These are phyloP conservation scores for Lipophrys pholis DNA, from an alignment of 2,113 vertebrate species.

Conservation along the genomic window DNA sequence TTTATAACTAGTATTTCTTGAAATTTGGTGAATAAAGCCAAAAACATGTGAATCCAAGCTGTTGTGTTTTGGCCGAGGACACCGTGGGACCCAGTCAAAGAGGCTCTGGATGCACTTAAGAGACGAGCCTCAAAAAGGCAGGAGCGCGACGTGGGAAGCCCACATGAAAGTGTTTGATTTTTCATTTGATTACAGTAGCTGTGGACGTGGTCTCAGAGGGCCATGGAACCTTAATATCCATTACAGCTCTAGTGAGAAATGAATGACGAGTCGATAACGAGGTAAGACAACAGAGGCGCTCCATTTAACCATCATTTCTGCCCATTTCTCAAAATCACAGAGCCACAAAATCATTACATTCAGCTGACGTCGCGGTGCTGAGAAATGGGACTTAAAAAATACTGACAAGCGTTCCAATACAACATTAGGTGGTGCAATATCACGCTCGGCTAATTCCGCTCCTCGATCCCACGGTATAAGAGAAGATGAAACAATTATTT, in stretches of 20 bases:
- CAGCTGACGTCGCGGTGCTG: slow-evolving; percentile 19
- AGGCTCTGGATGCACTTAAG: background rate
- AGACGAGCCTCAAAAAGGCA: slow-evolving; percentile 15
- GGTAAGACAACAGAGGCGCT: slow-evolving; percentile 29
- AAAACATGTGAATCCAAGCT: slow-evolving; percentile 2
- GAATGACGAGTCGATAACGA: slow-evolving; percentile 50
- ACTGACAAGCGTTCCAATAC: slow-evolving; percentile 28
- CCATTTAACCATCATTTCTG: slow-evolving; percentile 48
- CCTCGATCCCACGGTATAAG: slow-evolving; percentile 21
- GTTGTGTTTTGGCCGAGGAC: background rate
- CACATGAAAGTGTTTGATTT: slow-evolving; percentile 32
- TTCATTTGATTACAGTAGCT: slow-evolving; percentile 25
- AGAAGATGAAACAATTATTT: slow-evolving; percentile 61
- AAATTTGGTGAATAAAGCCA: background rate
- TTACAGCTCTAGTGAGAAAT: slow-evolving; percentile 36
- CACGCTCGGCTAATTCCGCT: slow-evolving; percentile 60
- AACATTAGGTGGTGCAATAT: slow-evolving; percentile 47
- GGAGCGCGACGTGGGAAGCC: slow-evolving; percentile 2
- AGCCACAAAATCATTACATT: slow-evolving; percentile 40
- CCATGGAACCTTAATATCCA: slow-evolving; percentile 19
- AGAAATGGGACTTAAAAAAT: slow-evolving; percentile 34
- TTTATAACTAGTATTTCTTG: no score
- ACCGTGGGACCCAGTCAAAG: background rate
- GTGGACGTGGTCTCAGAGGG: background rate
- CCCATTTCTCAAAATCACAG: slow-evolving; percentile 38